Percentiles rank a stretch among this genome's conserved stretches.
Conservation (phyloP, 2,797 vertebrate genomes). For the Poeciliopsis paucimaculata region DNA sequence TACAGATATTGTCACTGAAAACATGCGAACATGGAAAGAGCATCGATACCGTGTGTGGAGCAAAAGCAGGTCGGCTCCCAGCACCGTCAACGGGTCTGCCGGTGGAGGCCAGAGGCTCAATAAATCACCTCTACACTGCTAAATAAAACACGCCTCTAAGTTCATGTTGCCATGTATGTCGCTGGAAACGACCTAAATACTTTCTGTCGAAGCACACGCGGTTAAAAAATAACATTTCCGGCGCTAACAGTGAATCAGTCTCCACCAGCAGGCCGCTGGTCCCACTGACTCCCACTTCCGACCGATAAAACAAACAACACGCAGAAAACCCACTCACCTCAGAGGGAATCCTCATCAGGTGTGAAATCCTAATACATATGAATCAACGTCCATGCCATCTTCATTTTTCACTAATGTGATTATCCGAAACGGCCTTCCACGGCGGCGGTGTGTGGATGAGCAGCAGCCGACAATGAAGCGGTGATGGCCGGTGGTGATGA, state of each 20-base stretch:
- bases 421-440: slow-evolving; percentile 14
- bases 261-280: slow-evolving; percentile 54
- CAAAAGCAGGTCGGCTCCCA: slow-evolving; percentile 34
- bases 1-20: background rate
- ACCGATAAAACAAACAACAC: slow-evolving; percentile 2
- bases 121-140: slow-evolving; percentile 2
- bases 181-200: fast-evolving
- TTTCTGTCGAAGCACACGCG: background rate
- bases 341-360: slow-evolving; percentile 61
- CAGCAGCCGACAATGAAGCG: slow-evolving; percentile 81
- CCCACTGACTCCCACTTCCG: slow-evolving; percentile 24
- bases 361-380: slow-evolving; percentile 58
- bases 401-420: slow-evolving; percentile 31
- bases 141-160: fast-evolving
- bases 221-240: background rate
- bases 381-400: slow-evolving; percentile 76
- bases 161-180: fast-evolving
- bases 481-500: slow-evolving; percentile 80
- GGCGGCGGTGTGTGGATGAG: slow-evolving; percentile 83
- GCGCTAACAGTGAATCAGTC: slow-evolving; percentile 29
- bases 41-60: slow-evolving; percentile 21
- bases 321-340: slow-evolving; percentile 75
- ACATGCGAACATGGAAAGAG: background rate
- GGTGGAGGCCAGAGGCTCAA: slow-evolving; percentile 55
- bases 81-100: slow-evolving; percentile 47